Percentiles rank a stretch among this genome's conserved stretches.
Conservation (phyloP, 2,888 invertebrate species). For the Pseudeuparius sepicola region DNA sequence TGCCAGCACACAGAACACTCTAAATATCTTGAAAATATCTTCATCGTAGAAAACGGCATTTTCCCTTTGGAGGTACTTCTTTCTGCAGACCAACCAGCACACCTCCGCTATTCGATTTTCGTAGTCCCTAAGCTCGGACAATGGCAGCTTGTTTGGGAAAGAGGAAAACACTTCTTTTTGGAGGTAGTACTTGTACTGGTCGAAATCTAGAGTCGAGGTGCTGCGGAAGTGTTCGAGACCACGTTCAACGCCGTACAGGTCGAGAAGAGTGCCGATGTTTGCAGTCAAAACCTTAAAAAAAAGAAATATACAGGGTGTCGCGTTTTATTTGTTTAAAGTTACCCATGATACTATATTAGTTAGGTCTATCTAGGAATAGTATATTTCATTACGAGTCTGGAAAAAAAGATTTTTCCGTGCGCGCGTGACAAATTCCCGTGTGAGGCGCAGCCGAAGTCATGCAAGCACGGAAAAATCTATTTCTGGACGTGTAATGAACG, state of each 20-base stretch:
- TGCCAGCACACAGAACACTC: slow-evolving; percentile 68
- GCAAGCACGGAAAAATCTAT: too few relatives aligned
- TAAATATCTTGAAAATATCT: slow-evolving; percentile 61
- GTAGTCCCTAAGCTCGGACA: slow-evolving; percentile 48
- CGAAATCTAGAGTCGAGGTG: slow-evolving; percentile 57
- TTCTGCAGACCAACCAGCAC: slow-evolving; percentile 72
- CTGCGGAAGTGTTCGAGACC: slow-evolving; percentile 69
- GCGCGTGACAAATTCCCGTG: too few relatives aligned
- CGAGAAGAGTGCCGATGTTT: slow-evolving; percentile 68
- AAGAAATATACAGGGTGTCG: too few relatives aligned
- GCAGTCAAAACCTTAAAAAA: slow-evolving; percentile 63
- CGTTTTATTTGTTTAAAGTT: slow-evolving; percentile 8
- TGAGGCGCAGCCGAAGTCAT: too few relatives aligned
- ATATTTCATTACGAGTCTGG: too few relatives aligned
- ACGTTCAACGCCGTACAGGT: slow-evolving; percentile 68
- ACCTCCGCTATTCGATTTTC: slow-evolving; percentile 61
- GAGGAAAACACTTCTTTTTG: slow-evolving; percentile 65
- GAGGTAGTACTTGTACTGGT: slow-evolving; percentile 65
- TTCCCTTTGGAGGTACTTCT: slow-evolving; percentile 49
- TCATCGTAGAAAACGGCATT: slow-evolving; percentile 52
- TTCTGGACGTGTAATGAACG: too few relatives aligned
- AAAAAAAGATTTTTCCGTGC: too few relatives aligned
- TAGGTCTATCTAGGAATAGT: too few relatives aligned
- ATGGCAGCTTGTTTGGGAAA: slow-evolving; percentile 48
- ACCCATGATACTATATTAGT: too few relatives aligned